Evolutionary conservation across 2,113 vertebrate genomes (phyloP), one percentile per base, ranked within the genome.

Genomic region (Siphamia tubifer): DNA sequence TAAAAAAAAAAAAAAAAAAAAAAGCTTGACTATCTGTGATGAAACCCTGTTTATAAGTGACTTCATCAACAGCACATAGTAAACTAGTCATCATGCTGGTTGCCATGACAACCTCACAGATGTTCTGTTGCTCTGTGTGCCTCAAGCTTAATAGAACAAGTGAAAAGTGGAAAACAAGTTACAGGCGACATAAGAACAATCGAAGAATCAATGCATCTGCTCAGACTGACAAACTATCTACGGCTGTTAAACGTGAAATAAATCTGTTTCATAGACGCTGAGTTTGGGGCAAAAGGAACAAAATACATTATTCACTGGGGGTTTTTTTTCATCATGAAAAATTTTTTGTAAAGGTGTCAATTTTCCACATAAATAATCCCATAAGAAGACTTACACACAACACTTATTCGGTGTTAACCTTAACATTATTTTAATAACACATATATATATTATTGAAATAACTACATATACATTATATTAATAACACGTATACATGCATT

Each of bases 161-260:
- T 53, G 75, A 78, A 71, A 60, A 56, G 77, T 40, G 30, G 28
- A 36, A 80, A 77, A 69, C 40, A 15, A 58, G 53, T 56, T 43
- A 21, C 53, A 27, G 68, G 12, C 38, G 53, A 79, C 9, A 49
- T 62, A 54, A 3, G n/a, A n/a, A n/a, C n/a, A n/a, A 39, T 8
- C 44, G 58, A 56, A 40, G 45, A 53, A 85, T 90, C 82, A 12
- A 88, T 84, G 58, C 12, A 34, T n/a, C n/a, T n/a, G 42, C 69
- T 34, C 21, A 56, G 32, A 69, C 60, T 57, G 39, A 43, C 57
- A 76, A 75, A 79, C 70, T 58, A 82, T 62, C 69, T 51, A 28
- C 38, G 39, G 61, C 27, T 2, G 5, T 62, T 53, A 21, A 11
- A 83, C 58, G 47, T 21, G 13, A 17, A 25, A 38, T 25, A 5